A percentile compares a stretch with the other conserved stretches of the same genome.
These are phyloP conservation scores for Onychostoma macrolepis DNA, from an alignment of 2,113 vertebrate genomes.

Conservation along the genomic window DNA sequence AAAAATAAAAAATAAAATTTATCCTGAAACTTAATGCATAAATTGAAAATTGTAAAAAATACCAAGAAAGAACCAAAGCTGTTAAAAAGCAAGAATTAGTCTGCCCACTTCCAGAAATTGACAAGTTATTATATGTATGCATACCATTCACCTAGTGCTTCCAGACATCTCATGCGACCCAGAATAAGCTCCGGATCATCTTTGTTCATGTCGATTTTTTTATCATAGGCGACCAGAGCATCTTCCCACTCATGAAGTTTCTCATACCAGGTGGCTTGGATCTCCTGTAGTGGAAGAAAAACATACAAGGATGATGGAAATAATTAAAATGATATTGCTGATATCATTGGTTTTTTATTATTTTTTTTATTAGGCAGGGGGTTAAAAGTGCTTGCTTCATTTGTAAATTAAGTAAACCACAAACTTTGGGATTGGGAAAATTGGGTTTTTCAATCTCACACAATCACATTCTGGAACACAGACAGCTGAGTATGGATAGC, in stretches of 20 bases:
- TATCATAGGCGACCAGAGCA: slow-evolving; percentile 93
- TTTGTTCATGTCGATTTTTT: slow-evolving; percentile 97
- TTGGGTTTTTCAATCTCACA: not conserved
- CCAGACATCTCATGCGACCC: slow-evolving; percentile 95
- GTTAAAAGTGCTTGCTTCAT: not conserved
- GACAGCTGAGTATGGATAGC: not conserved
- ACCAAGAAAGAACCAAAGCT: not conserved
- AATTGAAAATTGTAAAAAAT: not conserved
- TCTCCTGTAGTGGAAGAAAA: slow-evolving; percentile 79
- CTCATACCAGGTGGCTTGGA: slow-evolving; percentile 99
- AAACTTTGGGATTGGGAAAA: too few relatives aligned
- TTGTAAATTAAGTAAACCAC: slow-evolving; percentile 1
- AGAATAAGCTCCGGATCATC: slow-evolving; percentile 96
- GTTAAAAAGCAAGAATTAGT: not conserved
- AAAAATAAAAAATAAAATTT: not conserved
- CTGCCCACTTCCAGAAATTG: not conserved
- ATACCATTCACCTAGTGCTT: slow-evolving; percentile 97
- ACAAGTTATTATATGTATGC: not conserved
- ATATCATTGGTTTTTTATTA: not conserved
- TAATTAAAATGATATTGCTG: not conserved
- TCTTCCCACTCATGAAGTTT: slow-evolving; percentile 99
- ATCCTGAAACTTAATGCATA: not conserved
- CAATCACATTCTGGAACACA: not conserved
- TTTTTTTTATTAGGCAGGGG: not conserved
- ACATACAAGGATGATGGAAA: not conserved